These are phyloP conservation scores for Abrostola tripartita DNA, from an alignment of 2,888 invertebrate genomes.

Conservation along the genomic window DNA sequence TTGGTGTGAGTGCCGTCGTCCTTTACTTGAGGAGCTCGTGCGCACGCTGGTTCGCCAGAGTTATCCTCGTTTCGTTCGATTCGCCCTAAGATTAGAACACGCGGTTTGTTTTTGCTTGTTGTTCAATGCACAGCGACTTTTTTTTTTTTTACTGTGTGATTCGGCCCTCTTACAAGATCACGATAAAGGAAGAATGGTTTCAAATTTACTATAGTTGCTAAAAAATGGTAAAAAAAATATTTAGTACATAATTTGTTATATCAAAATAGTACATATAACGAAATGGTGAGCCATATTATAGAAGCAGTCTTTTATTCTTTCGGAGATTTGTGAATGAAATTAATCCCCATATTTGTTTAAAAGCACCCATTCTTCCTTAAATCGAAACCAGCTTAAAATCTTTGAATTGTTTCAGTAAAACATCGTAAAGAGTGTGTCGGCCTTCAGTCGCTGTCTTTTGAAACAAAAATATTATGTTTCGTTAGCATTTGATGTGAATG, in stretches of 20 bases:
- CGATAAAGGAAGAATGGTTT: constrained; percentile 32
- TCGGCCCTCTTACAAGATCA: constrained; percentile 24
- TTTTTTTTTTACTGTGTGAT: constrained; percentile 29
- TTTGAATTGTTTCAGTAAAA: constrained; percentile 30
- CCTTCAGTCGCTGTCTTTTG: constrained; percentile 71
- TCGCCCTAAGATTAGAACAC: constrained; percentile 89
- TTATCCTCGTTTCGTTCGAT: constrained; percentile 98
- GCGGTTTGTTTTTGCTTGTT: constrained; percentile 72
- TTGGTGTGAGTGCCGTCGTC: constrained; percentile 73
- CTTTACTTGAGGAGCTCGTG: constrained; percentile 98
- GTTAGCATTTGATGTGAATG: constrained; percentile 73
- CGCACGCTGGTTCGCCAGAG: constrained; percentile 98
- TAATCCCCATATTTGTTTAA: no score
- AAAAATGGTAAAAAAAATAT: not conserved
- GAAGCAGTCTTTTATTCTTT: no score
- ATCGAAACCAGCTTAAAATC: constrained; percentile 15
- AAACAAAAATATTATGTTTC: constrained; percentile 61
- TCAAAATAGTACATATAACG: no score
- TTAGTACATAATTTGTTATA: not conserved
- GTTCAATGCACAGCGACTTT: constrained; percentile 75
- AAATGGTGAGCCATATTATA: no score
- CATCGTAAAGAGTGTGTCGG: constrained; percentile 34
- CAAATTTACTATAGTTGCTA: not conserved
- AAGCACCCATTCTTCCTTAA: constrained; percentile 31
- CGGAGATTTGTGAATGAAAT: no score